Conservation (phyloP, 2,113 vertebrate genomes). For the Muntiacus reevesi region DNA sequence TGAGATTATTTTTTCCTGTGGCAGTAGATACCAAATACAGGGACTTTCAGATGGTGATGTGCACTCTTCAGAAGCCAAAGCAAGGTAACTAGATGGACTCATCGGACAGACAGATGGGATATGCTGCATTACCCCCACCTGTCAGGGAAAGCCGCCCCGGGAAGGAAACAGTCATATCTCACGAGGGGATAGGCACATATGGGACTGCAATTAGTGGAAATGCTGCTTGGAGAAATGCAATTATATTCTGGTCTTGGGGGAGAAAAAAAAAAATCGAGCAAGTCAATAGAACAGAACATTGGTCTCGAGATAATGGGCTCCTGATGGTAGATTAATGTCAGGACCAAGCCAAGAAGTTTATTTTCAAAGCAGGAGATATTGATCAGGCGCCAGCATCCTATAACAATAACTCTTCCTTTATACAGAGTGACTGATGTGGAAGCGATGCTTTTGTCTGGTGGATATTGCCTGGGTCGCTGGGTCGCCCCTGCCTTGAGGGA, state of each 20-base stretch:
- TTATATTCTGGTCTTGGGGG: conserved; percentile 48
- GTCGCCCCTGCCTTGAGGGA: neutral
- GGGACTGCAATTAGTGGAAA: conserved; percentile 62
- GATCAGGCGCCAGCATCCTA: conserved; percentile 55
- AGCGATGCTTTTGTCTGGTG: neutral
- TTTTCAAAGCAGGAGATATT: conserved; percentile 60
- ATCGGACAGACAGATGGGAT: neutral
- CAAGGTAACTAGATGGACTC: neutral
- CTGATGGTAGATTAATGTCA: conserved; percentile 63
- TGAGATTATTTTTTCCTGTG: neutral
- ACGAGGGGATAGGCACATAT: neutral
- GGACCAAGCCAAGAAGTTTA: conserved; percentile 67
- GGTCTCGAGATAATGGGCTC: conserved; percentile 60
- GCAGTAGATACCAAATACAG: neutral
- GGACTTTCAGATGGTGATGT: neutral
- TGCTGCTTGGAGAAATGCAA: conserved; percentile 62
- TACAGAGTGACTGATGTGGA: conserved; percentile 48
- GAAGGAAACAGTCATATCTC: neutral
- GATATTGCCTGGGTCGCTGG: neutral
- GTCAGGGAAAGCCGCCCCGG: neutral
- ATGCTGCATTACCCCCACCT: neutral
- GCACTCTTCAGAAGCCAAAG: neutral
- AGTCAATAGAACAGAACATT: conserved; percentile 63
- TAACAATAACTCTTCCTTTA: conserved; percentile 64
- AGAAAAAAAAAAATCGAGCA: conserved; percentile 57